A percentile compares a stretch with the other conserved stretches of the same genome.
phyloP scores from a whole-genome alignment of 2,888 invertebrate genomes.

The Phyllotreta cruciferae region DNA sequence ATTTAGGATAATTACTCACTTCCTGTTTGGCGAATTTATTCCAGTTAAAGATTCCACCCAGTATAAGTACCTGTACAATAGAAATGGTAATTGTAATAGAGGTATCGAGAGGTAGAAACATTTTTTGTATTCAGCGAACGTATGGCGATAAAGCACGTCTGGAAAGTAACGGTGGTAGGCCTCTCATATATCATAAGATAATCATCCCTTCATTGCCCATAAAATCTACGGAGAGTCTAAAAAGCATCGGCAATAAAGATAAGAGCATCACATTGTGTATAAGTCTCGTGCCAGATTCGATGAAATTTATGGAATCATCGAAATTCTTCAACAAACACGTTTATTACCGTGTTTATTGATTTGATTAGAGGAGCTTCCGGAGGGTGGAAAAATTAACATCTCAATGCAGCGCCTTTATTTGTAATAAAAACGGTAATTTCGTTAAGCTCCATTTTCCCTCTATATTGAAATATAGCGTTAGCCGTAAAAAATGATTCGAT shows the following conservation, averaged over 20 bases:
- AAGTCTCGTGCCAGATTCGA: conserved; percentile 13
- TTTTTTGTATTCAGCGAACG: conserved; percentile 19
- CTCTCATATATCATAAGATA: conserved; percentile 30
- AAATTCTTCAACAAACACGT: too few relatives aligned
- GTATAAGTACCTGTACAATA: too few relatives aligned
- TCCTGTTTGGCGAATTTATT: too few relatives aligned
- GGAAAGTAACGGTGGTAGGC: conserved; percentile 24
- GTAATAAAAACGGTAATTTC: conserved; percentile 10
- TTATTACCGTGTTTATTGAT: too few relatives aligned
- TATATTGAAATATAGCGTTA: conserved; percentile 24
- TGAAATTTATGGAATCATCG: conserved; percentile 5
- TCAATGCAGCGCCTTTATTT: neutral
- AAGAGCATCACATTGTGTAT: conserved; percentile 12
- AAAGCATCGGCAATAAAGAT: conserved; percentile 16
- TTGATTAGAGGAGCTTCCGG: too few relatives aligned
- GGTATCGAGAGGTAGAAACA: neutral
- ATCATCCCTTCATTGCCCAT: conserved; percentile 32
- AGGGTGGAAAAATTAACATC: too few relatives aligned
- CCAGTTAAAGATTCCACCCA: too few relatives aligned
- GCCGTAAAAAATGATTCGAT: conserved; percentile 17
- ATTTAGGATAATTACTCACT: too few relatives aligned
- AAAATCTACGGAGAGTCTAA: conserved; percentile 23
- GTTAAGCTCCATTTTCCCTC: conserved; percentile 13
- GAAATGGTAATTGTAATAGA: too few relatives aligned
- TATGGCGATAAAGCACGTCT: conserved; percentile 25